These are phyloP conservation scores for Garra rufa DNA, from an alignment of 2,113 vertebrate species.

Conservation along the genomic window DNA sequence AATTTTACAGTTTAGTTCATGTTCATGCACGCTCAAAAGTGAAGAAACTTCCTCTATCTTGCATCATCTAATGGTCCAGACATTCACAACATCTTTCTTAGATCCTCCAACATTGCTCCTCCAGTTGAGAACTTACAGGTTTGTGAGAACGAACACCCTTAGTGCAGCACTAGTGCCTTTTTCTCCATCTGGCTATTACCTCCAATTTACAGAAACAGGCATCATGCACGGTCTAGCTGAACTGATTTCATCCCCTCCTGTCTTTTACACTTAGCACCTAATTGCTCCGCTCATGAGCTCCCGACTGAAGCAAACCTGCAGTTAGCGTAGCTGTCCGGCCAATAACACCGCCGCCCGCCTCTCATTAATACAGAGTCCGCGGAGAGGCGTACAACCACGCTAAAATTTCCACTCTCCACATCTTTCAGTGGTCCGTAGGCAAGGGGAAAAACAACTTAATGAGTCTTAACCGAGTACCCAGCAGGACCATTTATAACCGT, in stretches of 20 bases:
- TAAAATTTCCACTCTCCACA: background rate
- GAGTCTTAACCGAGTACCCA: constrained; percentile 62
- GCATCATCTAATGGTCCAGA: background rate
- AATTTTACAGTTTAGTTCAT: too few relatives aligned
- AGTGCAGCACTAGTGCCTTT: background rate
- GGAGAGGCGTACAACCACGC: constrained; percentile 33
- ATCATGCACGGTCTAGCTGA: constrained; percentile 3
- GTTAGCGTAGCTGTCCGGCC: constrained; percentile 53
- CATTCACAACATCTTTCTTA: background rate
- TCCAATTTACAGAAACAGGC: constrained; percentile 29
- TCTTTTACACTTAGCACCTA: constrained; percentile 63
- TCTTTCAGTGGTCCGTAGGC: constrained; percentile 1
- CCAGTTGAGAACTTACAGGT: constrained; percentile 4
- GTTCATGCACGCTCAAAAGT: background rate
- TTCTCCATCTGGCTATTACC: constrained; percentile 7
- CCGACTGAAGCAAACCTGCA: constrained; percentile 49
- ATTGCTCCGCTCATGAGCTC: constrained; percentile 55
- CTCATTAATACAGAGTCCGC: constrained; percentile 68
- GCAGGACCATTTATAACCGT: constrained; percentile 67
- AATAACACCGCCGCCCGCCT: constrained; percentile 52
- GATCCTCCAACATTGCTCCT: background rate
- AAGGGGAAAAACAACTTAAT: constrained; percentile 64
- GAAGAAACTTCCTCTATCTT: background rate
- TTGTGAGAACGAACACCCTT: background rate
- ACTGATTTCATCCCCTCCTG: constrained; percentile 45